These are phyloP conservation scores for Poeciliopsis retropinna DNA, from an alignment of 2,113 vertebrate species.

Conservation along the genomic window DNA sequence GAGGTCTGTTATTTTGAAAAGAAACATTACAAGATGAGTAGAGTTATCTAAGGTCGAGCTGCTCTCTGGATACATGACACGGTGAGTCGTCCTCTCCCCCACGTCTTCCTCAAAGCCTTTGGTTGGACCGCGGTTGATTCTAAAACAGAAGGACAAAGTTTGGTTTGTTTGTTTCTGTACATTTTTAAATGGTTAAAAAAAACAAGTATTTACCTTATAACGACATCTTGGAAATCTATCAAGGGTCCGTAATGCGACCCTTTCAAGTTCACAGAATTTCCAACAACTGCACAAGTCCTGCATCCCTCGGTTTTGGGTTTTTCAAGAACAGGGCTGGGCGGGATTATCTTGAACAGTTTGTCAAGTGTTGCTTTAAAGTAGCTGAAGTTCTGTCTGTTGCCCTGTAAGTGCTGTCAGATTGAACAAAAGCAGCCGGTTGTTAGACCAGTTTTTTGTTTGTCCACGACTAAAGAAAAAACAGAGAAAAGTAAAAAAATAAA, in stretches of 20 bases:
- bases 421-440: background rate
- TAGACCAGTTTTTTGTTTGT: background rate
- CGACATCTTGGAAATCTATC: constrained; percentile 84
- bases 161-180: background rate
- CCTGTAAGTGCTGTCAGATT: constrained; percentile 73
- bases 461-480: too few relatives aligned
- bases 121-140: background rate
- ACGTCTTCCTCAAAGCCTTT: constrained; percentile 45
- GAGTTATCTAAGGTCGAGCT: constrained; percentile 27
- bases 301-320: constrained; percentile 66
- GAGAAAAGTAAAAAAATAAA: too few relatives aligned
- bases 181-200: too few relatives aligned
- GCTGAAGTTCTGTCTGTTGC: constrained; percentile 57
- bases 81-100: constrained; percentile 54
- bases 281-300: constrained; percentile 87
- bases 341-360: constrained; percentile 81
- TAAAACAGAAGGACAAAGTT: background rate
- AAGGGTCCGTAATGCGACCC: constrained; percentile 81
- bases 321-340: constrained; percentile 60
- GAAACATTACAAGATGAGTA: constrained; percentile 50
- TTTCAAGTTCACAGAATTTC: constrained; percentile 88
- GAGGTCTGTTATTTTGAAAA: constrained; percentile 53
- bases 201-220: constrained; percentile 81
- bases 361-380: constrained; percentile 69
- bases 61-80: constrained; percentile 55